A percentile compares a stretch with the other conserved stretches of the same genome.
phyloP scores from a whole-genome alignment of 2,888 invertebrate species.

The Oasisia sp. region DNA sequence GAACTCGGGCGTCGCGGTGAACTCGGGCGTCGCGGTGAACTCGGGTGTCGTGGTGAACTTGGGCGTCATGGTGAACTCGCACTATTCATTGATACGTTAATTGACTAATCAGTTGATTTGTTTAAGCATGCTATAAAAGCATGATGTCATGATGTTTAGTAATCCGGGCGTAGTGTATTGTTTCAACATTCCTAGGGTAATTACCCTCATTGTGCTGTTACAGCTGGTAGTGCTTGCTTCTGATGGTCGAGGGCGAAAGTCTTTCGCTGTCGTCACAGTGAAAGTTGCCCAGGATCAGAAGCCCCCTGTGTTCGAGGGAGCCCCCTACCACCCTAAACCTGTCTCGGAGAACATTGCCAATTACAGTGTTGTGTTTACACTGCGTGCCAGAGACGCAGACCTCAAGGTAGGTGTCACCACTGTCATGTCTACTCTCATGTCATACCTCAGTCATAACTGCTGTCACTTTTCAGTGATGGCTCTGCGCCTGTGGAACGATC shows the following conservation, averaged over 20 bases:
- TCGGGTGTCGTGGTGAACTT: no score
- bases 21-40: not conserved
- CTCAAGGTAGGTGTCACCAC: conserved; percentile 41
- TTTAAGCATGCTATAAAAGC: not conserved
- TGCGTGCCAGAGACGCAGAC: conserved; percentile 49
- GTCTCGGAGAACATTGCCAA: conserved; percentile 41
- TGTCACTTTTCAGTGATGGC: not conserved
- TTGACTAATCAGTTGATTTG: no score
- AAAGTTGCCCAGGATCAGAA: conserved; percentile 38
- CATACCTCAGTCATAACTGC: not conserved
- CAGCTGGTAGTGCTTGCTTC: conserved; percentile 39
- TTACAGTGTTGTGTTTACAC: conserved; percentile 44
- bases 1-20: not conserved
- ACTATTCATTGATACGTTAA: not conserved
- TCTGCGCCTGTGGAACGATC: no score
- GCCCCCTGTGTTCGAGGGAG: conserved; percentile 39
- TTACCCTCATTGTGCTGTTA: not conserved
- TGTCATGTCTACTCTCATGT: not conserved
- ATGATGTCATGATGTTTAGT: no score
- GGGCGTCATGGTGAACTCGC: not conserved
- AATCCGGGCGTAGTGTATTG: not conserved
- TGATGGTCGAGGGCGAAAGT: conserved; percentile 33
- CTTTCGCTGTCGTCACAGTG: conserved; percentile 38
- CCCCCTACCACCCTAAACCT: conserved; percentile 34
- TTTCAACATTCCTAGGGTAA: not conserved